phyloP scores from a whole-genome alignment of 1,140 invertebrate genomes.

The Sinonovacula constricta region DNA sequence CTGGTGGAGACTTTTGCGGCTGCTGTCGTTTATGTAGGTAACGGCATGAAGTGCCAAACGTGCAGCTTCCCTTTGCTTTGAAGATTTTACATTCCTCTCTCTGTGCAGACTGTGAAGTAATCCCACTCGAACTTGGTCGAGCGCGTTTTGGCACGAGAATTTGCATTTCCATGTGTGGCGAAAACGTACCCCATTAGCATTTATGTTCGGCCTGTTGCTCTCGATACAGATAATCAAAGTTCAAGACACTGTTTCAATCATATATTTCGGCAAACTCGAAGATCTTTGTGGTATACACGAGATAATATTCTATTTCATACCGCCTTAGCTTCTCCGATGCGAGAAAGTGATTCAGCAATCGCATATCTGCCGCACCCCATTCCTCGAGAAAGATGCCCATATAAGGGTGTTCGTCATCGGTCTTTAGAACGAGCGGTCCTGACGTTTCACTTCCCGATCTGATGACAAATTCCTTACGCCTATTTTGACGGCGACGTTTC shows the following conservation, averaged over 20 bases:
- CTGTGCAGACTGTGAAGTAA: neutral
- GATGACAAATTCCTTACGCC: too few relatives aligned
- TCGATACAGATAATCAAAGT: too few relatives aligned
- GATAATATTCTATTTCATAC: neutral
- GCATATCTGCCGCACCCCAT: neutral
- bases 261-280: too few relatives aligned
- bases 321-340: neutral
- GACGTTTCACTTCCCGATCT: too few relatives aligned
- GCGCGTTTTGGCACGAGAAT: constrained; percentile 3
- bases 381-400: too few relatives aligned
- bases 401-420: too few relatives aligned
- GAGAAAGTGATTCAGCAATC: neutral
- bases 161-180: constrained; percentile 3
- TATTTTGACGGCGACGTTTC: too few relatives aligned
- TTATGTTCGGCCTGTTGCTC: neutral
- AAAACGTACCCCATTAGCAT: neutral
- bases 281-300: neutral
- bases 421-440: too few relatives aligned
- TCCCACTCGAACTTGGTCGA: neutral
- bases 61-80: too few relatives aligned
- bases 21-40: too few relatives aligned
- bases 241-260: too few relatives aligned
- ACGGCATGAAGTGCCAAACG: neutral
- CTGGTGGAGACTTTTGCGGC: too few relatives aligned
- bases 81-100: neutral